Conservation (phyloP, 2,113 vertebrate species). For the Channa maculata region DNA sequence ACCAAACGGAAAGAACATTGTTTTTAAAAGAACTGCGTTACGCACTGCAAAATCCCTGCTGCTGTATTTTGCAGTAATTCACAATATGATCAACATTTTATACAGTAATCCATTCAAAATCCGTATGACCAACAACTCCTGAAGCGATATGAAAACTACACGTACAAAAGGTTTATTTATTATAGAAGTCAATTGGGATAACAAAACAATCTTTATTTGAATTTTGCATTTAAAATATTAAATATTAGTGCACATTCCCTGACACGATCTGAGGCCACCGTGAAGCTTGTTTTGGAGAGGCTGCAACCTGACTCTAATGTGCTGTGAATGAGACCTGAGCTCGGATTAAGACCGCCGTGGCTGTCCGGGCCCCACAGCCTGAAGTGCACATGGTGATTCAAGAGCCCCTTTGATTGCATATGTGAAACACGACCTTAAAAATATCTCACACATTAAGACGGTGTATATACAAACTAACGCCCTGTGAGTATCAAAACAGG, state of each 20-base stretch:
- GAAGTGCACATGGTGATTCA: conserved; percentile 39
- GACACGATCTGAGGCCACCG: conserved; percentile 63
- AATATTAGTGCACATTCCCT: conserved; percentile 35
- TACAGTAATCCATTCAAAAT: no score
- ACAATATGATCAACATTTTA: no score
- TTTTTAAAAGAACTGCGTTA: background rate
- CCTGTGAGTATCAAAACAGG: conserved; percentile 27
- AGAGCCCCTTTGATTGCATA: conserved; percentile 44
- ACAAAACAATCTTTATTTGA: background rate
- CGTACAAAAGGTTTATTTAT: background rate
- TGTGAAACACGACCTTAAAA: conserved; percentile 75
- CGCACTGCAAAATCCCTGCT: background rate
- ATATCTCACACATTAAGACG: conserved; percentile 60
- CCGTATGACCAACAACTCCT: no score
- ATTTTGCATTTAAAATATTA: background rate
- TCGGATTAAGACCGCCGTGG: conserved; percentile 74
- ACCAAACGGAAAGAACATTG: background rate
- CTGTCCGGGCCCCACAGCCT: conserved; percentile 63
- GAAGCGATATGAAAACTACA: no score
- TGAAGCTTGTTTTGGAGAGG: conserved; percentile 58
- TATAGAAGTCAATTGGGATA: background rate
- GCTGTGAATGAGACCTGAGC: conserved; percentile 77
- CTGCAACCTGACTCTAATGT: conserved; percentile 80
- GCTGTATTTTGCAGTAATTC: no score
- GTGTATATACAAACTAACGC: conserved; percentile 32